Evolutionary conservation across 2,113 vertebrate genomes (phyloP), one percentile per base, ranked within the genome.

Genomic region (Pavo muticus): DNA sequence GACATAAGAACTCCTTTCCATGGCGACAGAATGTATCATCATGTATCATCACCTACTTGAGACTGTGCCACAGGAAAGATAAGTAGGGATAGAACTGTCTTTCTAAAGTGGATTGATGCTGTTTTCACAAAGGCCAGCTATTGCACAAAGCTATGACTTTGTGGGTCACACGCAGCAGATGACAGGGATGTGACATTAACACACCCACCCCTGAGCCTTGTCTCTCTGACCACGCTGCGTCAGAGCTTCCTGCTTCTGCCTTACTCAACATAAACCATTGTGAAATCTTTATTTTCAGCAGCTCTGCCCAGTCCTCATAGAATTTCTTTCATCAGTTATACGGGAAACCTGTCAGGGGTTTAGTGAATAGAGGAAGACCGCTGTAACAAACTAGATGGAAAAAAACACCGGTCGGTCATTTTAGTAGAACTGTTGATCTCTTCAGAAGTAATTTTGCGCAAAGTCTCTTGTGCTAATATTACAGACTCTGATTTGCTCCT

Each of bases 161-260:
- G 27, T 64, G 61, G 2, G 18, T 88, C 90, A 54, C 84, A 80
- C 61, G 52, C 44, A 25, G 29, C 19, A 4, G 44, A 42, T 81
- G 57, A 20, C 29, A 19, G 44, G 39, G 52, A 9, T 57, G 47
- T 80, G 79, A n/a, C 82, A 25, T 56, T 61, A 83, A n/a, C 42
- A 42, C 7, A 5, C 11, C 2, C 29, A 47, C 19, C 2, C 56
- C 25, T 17, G 4, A 71, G 10, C 67, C 1, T 0, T n/a, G 35
- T 54, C 56, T 69, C 60, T 57, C 21, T 80, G 24, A 47, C 60
- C 25, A 68, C 21, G 18, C 21, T 77, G 76, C 6, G 10, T 83
- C 47, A 86, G 68, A 88, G 87, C 19, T 91, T 79, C 56, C 17
- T 83, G 19, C 32, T 20, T 23, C 39, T 73, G 25, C 29, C 17